Percentiles rank a stretch among this genome's conserved stretches.
Conservation (phyloP, 2,888 invertebrate species). For the Chrysolina oricalcia region DNA sequence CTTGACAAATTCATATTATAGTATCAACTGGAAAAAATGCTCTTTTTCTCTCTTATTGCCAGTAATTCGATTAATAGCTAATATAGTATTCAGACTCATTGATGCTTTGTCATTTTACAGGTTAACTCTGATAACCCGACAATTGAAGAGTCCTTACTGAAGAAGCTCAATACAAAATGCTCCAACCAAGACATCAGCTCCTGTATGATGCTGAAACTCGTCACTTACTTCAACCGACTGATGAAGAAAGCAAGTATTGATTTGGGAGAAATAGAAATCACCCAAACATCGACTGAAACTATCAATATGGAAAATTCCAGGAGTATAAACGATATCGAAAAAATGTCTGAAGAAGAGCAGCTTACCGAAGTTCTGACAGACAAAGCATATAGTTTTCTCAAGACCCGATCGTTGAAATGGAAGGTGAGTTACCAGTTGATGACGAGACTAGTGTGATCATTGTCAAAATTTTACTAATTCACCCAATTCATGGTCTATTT, state of each 20-base stretch:
- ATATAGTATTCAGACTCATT: background rate
- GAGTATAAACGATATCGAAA: constrained; percentile 67
- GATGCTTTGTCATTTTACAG: constrained; percentile 62
- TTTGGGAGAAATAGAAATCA: constrained; percentile 84
- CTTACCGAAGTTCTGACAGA: constrained; percentile 79
- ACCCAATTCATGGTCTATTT: too few species aligned
- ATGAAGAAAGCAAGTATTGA: constrained; percentile 87
- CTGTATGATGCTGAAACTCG: constrained; percentile 87
- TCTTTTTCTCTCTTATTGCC: too few species aligned
- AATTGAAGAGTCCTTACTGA: constrained; percentile 81
- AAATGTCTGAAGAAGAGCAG: constrained; percentile 74
- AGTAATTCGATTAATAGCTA: too few species aligned
- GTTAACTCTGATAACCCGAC: constrained; percentile 70
- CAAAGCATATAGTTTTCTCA: constrained; percentile 84
- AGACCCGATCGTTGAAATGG: constrained; percentile 85
- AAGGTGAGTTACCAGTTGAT: constrained; percentile 68
- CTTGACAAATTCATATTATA: too few species aligned
- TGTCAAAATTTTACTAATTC: too few species aligned
- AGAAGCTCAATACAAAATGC: constrained; percentile 86
- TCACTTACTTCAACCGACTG: constrained; percentile 87
- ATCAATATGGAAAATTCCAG: constrained; percentile 72
- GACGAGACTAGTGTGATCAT: too few species aligned
- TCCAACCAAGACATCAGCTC: constrained; percentile 85
- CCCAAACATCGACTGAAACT: constrained; percentile 74
- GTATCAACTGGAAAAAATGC: too few species aligned